A percentile compares a stretch with the other conserved stretches of the same genome.
phyloP scores from a whole-genome alignment of 2,113 vertebrate species.

The Tinamus guttatus region DNA sequence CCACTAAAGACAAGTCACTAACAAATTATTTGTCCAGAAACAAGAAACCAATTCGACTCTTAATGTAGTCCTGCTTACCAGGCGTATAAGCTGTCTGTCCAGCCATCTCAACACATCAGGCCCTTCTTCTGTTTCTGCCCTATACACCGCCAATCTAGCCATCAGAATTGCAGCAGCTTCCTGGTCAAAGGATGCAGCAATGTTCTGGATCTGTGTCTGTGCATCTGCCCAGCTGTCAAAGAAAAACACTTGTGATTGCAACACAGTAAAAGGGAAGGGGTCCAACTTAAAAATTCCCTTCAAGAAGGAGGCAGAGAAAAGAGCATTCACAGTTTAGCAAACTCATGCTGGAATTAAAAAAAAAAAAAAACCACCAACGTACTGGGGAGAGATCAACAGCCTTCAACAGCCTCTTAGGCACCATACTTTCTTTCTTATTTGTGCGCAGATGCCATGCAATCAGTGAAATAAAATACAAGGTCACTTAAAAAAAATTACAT shows the following conservation, averaged over 20 bases:
- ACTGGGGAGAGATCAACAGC: neutral
- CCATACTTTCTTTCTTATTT: neutral
- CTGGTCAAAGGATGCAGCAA: constrained; percentile 96
- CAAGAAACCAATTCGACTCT: neutral
- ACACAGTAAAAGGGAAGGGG: neutral
- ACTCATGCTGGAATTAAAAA: neutral
- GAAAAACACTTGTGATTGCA: neutral
- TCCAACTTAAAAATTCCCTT: neutral
- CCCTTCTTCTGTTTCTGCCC: constrained; percentile 95
- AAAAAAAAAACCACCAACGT: neutral
- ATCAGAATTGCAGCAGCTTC: constrained; percentile 96
- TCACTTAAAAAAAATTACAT: neutral
- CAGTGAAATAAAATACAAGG: neutral
- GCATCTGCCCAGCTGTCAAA: constrained; percentile 94
- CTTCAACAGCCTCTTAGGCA: neutral
- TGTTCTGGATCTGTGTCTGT: constrained; percentile 95
- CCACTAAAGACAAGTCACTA: neutral
- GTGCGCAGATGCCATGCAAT: neutral
- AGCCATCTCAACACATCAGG: constrained; percentile 96
- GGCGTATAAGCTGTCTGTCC: constrained; percentile 93
- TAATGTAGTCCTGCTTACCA: constrained; percentile 78
- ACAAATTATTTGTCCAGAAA: neutral
- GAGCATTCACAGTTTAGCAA: neutral
- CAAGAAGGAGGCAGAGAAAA: neutral
- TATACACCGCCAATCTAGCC: constrained; percentile 93